Conservation (phyloP, 2,888 invertebrate species). For the Harmothoe impar region DNA sequence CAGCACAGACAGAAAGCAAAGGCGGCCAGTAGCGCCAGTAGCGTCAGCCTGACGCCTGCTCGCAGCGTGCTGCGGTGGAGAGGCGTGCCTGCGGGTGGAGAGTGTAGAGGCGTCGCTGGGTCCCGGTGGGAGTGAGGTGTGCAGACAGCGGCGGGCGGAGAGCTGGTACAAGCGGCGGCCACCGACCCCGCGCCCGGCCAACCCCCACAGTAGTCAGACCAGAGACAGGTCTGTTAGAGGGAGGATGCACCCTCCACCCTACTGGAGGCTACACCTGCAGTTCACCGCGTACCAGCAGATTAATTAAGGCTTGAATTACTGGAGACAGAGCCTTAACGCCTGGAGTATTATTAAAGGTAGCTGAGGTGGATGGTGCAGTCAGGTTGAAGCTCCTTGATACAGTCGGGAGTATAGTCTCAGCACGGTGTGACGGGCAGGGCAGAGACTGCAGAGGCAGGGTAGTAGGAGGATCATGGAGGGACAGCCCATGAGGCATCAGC, state of each 20-base stretch:
- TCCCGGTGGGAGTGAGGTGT: neutral
- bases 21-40: neutral
- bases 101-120: conserved; percentile 15
- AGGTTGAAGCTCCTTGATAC: no score
- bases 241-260: neutral
- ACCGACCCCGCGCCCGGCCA: neutral
- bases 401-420: no score
- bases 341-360: no score
- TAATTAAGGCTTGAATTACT: no score
- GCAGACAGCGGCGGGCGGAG: neutral
- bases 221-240: neutral
- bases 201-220: neutral
- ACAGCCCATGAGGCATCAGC: no score
- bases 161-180: neutral
- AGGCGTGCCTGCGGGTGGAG: neutral
- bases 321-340: no score
- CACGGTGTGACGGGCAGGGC: no score
- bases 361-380: no score
- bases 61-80: neutral
- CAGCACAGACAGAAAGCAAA: neutral
- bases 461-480: no score
- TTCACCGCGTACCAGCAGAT: no score
- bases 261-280: neutral
- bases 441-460: no score
- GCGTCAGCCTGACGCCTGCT: neutral